phyloP scores from a whole-genome alignment of 23 tunicate genomes.

The Phallusia fumigata region DNA sequence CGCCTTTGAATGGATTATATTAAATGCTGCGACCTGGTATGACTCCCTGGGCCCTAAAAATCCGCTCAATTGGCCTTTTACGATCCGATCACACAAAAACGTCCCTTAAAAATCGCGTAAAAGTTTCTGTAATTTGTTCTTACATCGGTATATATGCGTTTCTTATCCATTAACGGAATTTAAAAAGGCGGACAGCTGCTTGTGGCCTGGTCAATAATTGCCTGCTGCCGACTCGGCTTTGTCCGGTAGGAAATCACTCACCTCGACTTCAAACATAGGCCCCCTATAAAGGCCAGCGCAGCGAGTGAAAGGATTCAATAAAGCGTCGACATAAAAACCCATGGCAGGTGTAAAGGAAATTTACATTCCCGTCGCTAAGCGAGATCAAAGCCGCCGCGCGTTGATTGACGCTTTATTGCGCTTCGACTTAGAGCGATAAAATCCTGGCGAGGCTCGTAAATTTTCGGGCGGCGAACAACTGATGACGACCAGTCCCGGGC shows the following conservation, averaged over 20 bases:
- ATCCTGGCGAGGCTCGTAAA: conserved; percentile 39
- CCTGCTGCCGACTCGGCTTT: not conserved
- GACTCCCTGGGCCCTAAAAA: too few relatives aligned
- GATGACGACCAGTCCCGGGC: not conserved
- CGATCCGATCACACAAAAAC: too few relatives aligned
- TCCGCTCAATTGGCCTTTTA: too few relatives aligned
- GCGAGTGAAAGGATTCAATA: conserved; percentile 35
- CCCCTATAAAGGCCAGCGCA: not conserved
- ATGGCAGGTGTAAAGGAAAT: conserved; percentile 67
- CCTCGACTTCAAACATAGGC: conserved; percentile 36
- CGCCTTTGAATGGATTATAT: too few relatives aligned
- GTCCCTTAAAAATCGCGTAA: too few relatives aligned
- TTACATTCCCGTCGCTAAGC: conserved; percentile 17
- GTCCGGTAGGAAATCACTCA: too few relatives aligned
- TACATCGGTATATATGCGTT: too few relatives aligned
- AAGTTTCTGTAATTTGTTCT: too few relatives aligned
- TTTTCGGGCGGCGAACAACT: conserved; percentile 5
- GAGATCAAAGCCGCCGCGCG: conserved; percentile 48
- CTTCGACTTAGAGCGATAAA: conserved; percentile 32
- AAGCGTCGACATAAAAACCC: conserved; percentile 22
- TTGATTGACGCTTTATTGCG: conserved; percentile 67
- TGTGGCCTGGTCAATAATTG: conserved; percentile 11
- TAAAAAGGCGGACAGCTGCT: too few relatives aligned
- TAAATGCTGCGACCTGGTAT: too few relatives aligned
- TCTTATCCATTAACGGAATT: too few relatives aligned